Evolutionary conservation across 2,888 invertebrate genomes (phyloP).

Genomic region (Hetaerina titia): DNA sequence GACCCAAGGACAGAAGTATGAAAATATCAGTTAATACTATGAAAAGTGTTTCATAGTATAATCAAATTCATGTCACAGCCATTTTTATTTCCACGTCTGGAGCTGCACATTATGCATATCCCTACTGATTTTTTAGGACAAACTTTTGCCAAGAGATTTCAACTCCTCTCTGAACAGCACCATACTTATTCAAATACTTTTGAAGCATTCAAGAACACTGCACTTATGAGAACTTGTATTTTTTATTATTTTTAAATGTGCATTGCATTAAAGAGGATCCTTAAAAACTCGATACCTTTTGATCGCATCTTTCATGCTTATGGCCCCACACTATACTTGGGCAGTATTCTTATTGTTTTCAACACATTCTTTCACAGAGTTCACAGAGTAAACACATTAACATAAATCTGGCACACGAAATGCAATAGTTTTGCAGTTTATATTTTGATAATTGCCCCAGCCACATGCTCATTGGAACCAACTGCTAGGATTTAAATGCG

Average conservation of each 20-base stretch:
- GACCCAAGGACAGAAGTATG: background rate
- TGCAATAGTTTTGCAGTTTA: background rate
- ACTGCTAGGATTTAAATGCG: background rate
- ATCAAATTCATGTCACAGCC: conserved; percentile 47
- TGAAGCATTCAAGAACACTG: conserved; percentile 40
- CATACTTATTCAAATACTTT: conserved; percentile 36
- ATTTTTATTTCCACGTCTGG: background rate
- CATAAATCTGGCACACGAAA: conserved; percentile 11
- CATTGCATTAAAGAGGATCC: background rate
- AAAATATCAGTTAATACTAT: conserved; percentile 37
- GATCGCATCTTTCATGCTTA: background rate
- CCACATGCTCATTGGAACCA: background rate
- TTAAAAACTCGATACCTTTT: background rate
- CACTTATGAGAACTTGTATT: conserved; percentile 39
- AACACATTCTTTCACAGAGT: background rate
- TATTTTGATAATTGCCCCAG: background rate
- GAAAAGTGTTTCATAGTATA: conserved; percentile 34
- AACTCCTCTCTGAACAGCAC: background rate
- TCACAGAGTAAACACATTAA: background rate
- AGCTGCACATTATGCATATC: conserved; percentile 50
- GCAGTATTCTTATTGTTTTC: background rate
- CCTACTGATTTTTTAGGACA: conserved; percentile 14
- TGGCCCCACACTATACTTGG: background rate
- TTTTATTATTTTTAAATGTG: background rate
- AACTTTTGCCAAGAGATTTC: background rate